Evolutionary conservation across 64 coral and sea anemone genomes (phyloP).

Genomic region (Cladopsammia gracilis): DNA sequence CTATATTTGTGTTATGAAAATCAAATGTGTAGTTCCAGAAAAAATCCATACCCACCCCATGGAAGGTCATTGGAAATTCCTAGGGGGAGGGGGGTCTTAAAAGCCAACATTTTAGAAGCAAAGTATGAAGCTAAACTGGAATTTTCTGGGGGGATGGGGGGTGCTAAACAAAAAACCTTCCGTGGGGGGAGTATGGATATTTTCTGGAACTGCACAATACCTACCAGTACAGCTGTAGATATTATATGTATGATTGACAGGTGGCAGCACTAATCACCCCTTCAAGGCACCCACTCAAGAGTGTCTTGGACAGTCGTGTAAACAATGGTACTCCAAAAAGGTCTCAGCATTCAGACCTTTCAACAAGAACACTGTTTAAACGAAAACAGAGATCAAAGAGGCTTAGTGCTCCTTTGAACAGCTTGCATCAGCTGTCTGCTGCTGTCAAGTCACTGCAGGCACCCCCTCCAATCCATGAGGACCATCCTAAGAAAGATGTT

Average conservation of each 20-base stretch:
- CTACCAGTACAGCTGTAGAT: too few relatives aligned
- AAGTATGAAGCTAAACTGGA: too few relatives aligned
- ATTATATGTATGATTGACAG: neutral
- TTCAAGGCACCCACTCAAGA: conserved; percentile 33
- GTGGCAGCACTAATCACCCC: conserved; percentile 16
- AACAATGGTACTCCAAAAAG: conserved; percentile 24
- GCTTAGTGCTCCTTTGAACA: conserved; percentile 12
- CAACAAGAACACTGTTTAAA: conserved; percentile 12
- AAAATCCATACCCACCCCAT: too few relatives aligned
- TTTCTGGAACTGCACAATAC: too few relatives aligned
- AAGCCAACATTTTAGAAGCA: too few relatives aligned
- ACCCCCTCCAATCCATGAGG: neutral
- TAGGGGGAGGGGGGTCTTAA: too few relatives aligned
- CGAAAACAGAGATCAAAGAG: conserved; percentile 37
- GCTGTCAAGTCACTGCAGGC: neutral
- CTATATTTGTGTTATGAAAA: too few relatives aligned
- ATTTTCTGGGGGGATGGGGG: too few relatives aligned
- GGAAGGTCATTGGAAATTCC: too few relatives aligned
- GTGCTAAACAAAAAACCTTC: too few relatives aligned
- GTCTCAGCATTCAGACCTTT: conserved; percentile 15
- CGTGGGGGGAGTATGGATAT: too few relatives aligned
- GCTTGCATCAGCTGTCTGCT: neutral
- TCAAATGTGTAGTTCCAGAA: too few relatives aligned
- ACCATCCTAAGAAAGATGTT: neutral
- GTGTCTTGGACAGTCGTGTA: conserved; percentile 21